Evolutionary conservation across 2,888 invertebrate species (phyloP).

Genomic region (Emmelina monodactyla): DNA sequence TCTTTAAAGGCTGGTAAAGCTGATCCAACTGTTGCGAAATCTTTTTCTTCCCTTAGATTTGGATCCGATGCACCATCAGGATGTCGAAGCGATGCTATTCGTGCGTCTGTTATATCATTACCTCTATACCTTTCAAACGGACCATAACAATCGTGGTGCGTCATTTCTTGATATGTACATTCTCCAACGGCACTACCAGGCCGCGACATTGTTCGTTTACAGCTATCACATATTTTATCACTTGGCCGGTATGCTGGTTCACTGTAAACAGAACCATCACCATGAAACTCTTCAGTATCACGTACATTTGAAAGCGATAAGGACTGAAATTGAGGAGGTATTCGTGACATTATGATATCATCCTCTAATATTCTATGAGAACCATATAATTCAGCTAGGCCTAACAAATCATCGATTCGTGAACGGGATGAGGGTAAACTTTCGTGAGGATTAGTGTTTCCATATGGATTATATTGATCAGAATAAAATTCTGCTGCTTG

Average conservation of each 20-base stretch:
- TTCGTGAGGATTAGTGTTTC: constrained; percentile 53
- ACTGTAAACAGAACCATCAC: constrained; percentile 84
- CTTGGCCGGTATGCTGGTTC: constrained; percentile 81
- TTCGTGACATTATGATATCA: constrained; percentile 61
- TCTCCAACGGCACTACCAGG: constrained; percentile 73
- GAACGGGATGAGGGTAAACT: constrained; percentile 51
- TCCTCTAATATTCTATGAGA: constrained; percentile 80
- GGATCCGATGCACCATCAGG: constrained; percentile 95
- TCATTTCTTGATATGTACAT: constrained; percentile 66
- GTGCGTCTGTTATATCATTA: constrained; percentile 59
- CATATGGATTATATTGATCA: constrained; percentile 50
- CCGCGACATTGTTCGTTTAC: constrained; percentile 74
- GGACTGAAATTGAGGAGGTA: constrained; percentile 74
- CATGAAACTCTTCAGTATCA: constrained; percentile 71
- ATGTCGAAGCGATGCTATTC: constrained; percentile 79
- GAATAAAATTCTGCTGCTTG: constrained; percentile 64
- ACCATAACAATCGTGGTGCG: constrained; percentile 57
- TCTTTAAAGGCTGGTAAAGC: constrained; percentile 66
- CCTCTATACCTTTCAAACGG: constrained; percentile 72
- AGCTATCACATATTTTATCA: constrained; percentile 79
- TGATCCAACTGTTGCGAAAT: constrained; percentile 70
- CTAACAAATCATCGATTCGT: constrained; percentile 82
- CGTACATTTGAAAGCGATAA: constrained; percentile 75
- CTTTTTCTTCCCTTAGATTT: constrained; percentile 77
- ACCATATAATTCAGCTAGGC: constrained; percentile 82